These are phyloP conservation scores for Lithobates sylvaticus DNA, from an alignment of 2,797 vertebrate species.

Conservation along the genomic window DNA sequence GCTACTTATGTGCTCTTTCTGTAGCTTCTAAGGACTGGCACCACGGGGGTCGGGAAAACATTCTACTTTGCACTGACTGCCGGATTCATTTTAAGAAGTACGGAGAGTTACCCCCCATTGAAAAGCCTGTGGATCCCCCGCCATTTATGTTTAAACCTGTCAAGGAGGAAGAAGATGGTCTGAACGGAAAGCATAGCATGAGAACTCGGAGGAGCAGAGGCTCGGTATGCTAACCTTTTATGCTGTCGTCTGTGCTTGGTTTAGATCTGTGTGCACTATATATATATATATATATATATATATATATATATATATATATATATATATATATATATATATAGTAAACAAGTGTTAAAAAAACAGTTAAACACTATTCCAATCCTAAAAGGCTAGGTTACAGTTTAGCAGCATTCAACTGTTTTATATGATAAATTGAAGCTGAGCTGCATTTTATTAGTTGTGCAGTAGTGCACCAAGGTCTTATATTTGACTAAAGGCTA, in stretches of 20 bases:
- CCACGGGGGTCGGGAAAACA: conserved; percentile 98
- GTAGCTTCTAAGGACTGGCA: conserved; percentile 98
- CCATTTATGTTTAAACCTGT: conserved; percentile 99
- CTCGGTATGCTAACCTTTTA: conserved; percentile 80
- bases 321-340: background rate
- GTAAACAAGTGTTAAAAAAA: background rate
- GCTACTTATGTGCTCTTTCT: conserved; percentile 10
- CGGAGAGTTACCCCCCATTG: conserved; percentile 97
- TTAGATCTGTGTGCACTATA: background rate
- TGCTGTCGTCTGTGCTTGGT: background rate
- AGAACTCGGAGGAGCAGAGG: conserved; percentile 97
- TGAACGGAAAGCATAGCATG: conserved; percentile 99
- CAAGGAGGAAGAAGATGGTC: conserved; percentile 99
- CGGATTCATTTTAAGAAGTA: conserved; percentile 99
- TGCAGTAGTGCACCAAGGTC: too few species aligned
- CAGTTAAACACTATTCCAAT: background rate
- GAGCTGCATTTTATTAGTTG: background rate
- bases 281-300: background rate
- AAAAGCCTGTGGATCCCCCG: conserved; percentile 97
- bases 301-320: background rate
- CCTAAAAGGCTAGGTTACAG: background rate
- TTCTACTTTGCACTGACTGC: conserved; percentile 96
- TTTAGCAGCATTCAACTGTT: background rate
- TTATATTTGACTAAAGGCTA: too few species aligned
- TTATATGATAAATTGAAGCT: background rate